A percentile compares a stretch with the other conserved stretches of the same genome.
phyloP scores from a whole-genome alignment of 2,797 vertebrate species.

The Periparus ater region DNA sequence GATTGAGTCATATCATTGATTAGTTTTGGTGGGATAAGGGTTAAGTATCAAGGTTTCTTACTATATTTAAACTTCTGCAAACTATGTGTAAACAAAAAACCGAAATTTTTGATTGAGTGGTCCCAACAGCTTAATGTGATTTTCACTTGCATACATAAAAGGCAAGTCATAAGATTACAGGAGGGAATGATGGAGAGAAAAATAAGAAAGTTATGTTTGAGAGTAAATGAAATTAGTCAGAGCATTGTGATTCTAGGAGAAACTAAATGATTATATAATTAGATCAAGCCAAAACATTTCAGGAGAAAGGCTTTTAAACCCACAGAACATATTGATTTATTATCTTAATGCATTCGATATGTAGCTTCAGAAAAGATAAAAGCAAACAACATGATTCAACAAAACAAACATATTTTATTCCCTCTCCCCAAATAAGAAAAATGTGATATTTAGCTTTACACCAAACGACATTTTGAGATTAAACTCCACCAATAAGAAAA shows the following conservation, averaged over 20 bases:
- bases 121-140: background rate
- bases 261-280: slow-evolving; percentile 33
- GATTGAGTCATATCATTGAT: background rate
- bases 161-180: slow-evolving; percentile 6
- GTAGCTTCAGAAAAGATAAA: slow-evolving; percentile 21
- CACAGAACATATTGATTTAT: slow-evolving; percentile 38
- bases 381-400: background rate
- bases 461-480: background rate
- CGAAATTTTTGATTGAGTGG: background rate
- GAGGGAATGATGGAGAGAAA: background rate
- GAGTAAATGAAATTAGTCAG: slow-evolving; percentile 34
- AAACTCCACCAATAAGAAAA: background rate
- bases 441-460: background rate
- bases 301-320: slow-evolving; percentile 24
- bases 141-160: background rate
- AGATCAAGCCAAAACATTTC: slow-evolving; percentile 20
- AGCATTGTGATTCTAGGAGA: background rate
- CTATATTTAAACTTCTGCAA: background rate
- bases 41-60: background rate
- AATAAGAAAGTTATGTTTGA: background rate
- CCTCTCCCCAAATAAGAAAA: background rate
- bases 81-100: background rate
- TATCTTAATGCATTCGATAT: slow-evolving; percentile 50
- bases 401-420: slow-evolving; percentile 5
- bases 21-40: background rate